Evolutionary conservation across 2,888 invertebrate species (phyloP).

Genomic region (Nephrocerus scutellatus): DNA sequence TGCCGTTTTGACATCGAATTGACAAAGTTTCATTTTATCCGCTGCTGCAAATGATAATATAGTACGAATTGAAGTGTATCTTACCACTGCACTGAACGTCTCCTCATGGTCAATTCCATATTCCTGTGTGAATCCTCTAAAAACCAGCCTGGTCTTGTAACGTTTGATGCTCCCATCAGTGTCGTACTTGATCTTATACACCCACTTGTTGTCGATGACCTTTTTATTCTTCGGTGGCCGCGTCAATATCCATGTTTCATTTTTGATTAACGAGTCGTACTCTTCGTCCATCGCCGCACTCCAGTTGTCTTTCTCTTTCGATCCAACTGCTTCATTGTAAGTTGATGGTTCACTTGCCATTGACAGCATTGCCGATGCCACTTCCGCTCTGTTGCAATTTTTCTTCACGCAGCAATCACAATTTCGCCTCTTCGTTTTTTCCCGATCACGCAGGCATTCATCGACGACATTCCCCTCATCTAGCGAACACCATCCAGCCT

Average conservation of each 20-base stretch:
- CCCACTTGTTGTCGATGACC: constrained; percentile 26
- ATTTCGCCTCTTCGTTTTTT: too few species aligned
- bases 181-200: constrained; percentile 24
- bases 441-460: too few species aligned
- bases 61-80: constrained; percentile 18
- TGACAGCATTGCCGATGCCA: too few species aligned
- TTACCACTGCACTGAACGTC: constrained; percentile 23
- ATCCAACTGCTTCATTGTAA: constrained; percentile 15
- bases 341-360: constrained; percentile 11
- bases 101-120: constrained; percentile 22
- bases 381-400: too few species aligned
- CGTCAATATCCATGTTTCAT: constrained; percentile 22
- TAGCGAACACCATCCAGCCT: too few species aligned
- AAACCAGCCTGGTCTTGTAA: constrained; percentile 24
- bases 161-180: constrained; percentile 20
- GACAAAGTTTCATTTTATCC: constrained; percentile 5
- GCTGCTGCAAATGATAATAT: constrained; percentile 13
- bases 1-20: constrained; percentile 16
- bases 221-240: constrained; percentile 19
- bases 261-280: constrained; percentile 21
- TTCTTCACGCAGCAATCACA: too few species aligned
- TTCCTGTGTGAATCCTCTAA: constrained; percentile 27
- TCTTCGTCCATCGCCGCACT: constrained; percentile 21
- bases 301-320: constrained; percentile 15
- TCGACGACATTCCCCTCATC: not conserved